phyloP scores from a whole-genome alignment of 2,888 invertebrate genomes.

The Orthosia gothica region DNA sequence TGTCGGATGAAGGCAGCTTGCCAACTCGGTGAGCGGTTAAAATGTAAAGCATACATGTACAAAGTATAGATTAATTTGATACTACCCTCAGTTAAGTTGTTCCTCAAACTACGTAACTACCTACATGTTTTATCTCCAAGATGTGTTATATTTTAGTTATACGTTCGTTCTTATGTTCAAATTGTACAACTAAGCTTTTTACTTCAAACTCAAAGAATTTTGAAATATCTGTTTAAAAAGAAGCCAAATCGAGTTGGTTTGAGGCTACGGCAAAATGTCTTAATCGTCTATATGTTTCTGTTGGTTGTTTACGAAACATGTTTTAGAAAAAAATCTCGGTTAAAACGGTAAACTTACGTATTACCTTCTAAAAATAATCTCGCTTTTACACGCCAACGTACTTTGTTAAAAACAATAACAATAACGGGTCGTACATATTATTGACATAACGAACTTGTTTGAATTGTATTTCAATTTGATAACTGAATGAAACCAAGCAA shows the following conservation, averaged over 20 bases:
- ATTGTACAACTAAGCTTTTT: not conserved
- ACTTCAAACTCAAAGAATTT: not conserved
- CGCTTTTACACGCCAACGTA: too few relatives aligned
- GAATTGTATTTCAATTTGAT: not conserved
- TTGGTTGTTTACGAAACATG: too few relatives aligned
- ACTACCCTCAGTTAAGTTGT: constrained; percentile 26
- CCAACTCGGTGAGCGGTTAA: constrained; percentile 40
- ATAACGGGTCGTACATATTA: not conserved
- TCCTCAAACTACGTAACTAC: constrained; percentile 29
- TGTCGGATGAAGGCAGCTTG: constrained; percentile 31
- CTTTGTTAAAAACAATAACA: too few relatives aligned
- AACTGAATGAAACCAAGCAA: not conserved
- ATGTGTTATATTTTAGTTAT: not conserved
- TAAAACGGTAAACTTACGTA: too few relatives aligned
- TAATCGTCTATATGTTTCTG: too few relatives aligned
- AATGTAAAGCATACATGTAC: constrained; percentile 38
- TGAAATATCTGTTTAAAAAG: too few relatives aligned
- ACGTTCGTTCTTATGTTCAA: not conserved
- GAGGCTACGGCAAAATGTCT: too few relatives aligned
- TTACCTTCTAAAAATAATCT: too few relatives aligned
- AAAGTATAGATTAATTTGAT: constrained; percentile 46
- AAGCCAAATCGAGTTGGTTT: too few relatives aligned
- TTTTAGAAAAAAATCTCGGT: too few relatives aligned
- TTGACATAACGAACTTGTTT: too few relatives aligned
- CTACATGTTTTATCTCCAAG: constrained; percentile 22